These are phyloP conservation scores for Cynocephalus volans DNA, from an alignment of 2,113 vertebrate genomes.

Conservation along the genomic window DNA sequence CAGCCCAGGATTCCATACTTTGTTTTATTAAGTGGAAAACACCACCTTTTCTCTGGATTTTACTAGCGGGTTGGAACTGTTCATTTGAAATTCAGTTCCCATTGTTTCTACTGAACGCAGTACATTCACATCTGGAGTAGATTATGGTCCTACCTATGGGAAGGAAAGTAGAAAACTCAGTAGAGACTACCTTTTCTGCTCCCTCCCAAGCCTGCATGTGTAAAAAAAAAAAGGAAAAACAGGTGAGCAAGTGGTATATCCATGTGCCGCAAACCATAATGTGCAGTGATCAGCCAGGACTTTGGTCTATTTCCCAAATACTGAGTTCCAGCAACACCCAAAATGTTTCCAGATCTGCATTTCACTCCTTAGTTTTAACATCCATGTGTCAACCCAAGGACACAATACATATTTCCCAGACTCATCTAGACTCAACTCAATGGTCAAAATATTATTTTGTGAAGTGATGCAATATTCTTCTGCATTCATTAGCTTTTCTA, in stretches of 20 bases:
- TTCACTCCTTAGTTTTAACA: slow-evolving; percentile 20
- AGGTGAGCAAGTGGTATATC: background rate
- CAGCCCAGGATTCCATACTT: background rate
- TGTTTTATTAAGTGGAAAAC: background rate
- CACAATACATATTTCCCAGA: background rate
- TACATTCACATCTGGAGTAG: background rate
- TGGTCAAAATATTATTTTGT: slow-evolving; percentile 56
- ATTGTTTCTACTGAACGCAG: slow-evolving; percentile 1
- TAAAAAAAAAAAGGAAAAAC: background rate
- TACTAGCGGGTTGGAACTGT: background rate
- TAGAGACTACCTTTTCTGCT: background rate
- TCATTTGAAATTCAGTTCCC: slow-evolving; percentile 65
- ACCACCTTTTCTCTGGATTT: slow-evolving; percentile 57
- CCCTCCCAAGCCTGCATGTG: background rate
- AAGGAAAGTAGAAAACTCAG: background rate
- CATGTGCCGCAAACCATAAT: background rate
- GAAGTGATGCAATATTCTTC: slow-evolving; percentile 1
- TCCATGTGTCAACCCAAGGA: background rate
- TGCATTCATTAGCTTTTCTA: slow-evolving; percentile 6
- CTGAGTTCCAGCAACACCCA: background rate
- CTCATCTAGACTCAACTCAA: background rate
- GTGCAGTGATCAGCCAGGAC: background rate
- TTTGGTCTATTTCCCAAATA: background rate
- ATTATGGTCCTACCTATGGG: background rate
- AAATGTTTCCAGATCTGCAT: background rate